A percentile compares a stretch with the other conserved stretches of the same genome.
Conservation (phyloP, 2,888 invertebrate genomes). For the Punctoribates punctum region DNA sequence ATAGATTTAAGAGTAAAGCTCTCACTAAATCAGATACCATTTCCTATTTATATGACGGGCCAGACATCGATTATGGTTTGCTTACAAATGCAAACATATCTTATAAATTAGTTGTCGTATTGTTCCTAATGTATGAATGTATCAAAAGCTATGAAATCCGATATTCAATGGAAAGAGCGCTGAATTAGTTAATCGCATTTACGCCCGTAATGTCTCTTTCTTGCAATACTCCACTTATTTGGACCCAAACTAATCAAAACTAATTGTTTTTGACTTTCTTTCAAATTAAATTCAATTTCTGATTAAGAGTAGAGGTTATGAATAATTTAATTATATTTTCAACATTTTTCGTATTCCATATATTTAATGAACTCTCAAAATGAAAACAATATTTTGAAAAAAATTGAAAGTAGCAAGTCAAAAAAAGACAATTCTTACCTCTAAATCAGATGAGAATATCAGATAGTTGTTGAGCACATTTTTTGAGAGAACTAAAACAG, state of each 20-base stretch:
- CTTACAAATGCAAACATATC: conserved; percentile 2
- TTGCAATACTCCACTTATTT: background rate
- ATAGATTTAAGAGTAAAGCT: conserved; percentile 9
- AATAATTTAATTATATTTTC: too few species aligned
- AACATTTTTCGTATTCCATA: too few species aligned
- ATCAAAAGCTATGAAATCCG: background rate
- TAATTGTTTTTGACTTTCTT: background rate
- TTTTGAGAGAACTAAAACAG: background rate
- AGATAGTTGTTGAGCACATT: conserved; percentile 36
- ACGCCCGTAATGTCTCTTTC: conserved; percentile 31
- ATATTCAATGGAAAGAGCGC: background rate
- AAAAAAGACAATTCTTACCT: background rate
- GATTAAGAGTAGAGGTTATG: too few species aligned
- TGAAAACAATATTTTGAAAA: too few species aligned
- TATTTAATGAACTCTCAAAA: too few species aligned
- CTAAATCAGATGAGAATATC: background rate
- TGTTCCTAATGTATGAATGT: background rate
- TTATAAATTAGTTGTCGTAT: background rate
- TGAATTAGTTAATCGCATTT: conserved; percentile 19
- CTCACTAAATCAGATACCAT: conserved; percentile 7
- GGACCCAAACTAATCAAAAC: background rate
- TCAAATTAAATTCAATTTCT: background rate
- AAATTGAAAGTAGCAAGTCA: too few species aligned
- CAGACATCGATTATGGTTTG: conserved; percentile 19
- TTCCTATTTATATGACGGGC: conserved; percentile 23